Conservation (phyloP, 2,888 invertebrate species). For the Gastrophysa polygoni region DNA sequence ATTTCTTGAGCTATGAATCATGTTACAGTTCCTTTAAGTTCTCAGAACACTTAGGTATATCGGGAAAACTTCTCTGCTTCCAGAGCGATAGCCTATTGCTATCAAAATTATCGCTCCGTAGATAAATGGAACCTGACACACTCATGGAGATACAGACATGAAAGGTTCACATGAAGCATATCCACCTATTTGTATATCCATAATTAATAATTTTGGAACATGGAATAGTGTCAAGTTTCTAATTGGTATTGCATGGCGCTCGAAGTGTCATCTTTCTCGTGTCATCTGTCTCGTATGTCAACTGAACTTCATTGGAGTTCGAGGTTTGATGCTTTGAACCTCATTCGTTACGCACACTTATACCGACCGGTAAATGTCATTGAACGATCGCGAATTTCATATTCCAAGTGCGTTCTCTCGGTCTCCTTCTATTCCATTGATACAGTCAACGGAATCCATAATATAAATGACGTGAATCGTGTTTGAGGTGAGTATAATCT, state of each 20-base stretch:
- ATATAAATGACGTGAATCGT: no score
- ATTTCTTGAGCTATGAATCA: no score
- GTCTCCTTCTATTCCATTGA: constrained; percentile 34
- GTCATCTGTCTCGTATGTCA: constrained; percentile 46
- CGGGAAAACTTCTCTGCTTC: no score
- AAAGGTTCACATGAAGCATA: no score
- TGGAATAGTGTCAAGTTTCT: constrained; percentile 24
- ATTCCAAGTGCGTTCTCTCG: constrained; percentile 36
- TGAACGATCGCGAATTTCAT: constrained; percentile 55
- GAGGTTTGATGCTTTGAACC: constrained; percentile 51
- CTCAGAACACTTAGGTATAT: no score
- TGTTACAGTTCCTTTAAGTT: no score
- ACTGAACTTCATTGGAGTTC: constrained; percentile 50
- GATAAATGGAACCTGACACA: no score
- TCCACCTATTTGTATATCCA: no score
- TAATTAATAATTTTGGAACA: constrained; percentile 16
- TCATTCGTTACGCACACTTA: constrained; percentile 40
- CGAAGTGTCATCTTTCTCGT: constrained; percentile 45
- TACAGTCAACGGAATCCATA: constrained; percentile 21
- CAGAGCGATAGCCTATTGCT: no score
- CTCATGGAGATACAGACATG: no score
- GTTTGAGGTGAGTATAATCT: no score
- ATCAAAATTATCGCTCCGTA: no score
- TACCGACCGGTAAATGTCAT: constrained; percentile 46
- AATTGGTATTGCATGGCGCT: constrained; percentile 44